Evolutionary conservation across 2,888 invertebrate species (phyloP).

Genomic region (Hartigia nigra): DNA sequence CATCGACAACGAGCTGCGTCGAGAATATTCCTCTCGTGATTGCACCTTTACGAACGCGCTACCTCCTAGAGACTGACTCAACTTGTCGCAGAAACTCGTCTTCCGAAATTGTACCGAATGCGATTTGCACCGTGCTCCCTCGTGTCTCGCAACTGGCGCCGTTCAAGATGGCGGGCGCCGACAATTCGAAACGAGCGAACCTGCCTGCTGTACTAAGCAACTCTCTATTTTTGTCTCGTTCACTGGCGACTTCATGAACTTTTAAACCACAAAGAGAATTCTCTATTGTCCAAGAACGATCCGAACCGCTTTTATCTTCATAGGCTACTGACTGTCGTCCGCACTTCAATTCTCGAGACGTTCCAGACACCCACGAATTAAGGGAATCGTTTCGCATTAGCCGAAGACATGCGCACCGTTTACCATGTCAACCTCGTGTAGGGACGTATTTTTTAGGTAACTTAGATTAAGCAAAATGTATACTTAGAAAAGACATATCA

Average conservation of each 20-base stretch:
- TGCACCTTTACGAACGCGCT: neutral
- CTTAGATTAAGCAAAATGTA: neutral
- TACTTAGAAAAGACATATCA: neutral
- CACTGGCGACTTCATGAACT: neutral
- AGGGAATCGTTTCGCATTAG: conserved; percentile 16
- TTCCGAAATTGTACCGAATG: neutral
- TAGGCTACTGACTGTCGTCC: neutral
- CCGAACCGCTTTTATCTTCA: neutral
- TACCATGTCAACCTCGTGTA: neutral
- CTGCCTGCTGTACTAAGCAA: neutral
- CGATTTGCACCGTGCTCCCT: conserved; percentile 18
- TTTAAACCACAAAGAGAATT: neutral
- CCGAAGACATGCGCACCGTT: conserved; percentile 17
- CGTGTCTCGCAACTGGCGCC: conserved; percentile 14
- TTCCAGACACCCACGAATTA: conserved; percentile 5
- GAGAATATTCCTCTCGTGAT: neutral
- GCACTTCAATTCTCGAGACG: neutral
- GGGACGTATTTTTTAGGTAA: neutral
- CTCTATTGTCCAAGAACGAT: neutral
- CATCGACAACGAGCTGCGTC: neutral
- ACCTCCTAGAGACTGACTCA: neutral
- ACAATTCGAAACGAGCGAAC: neutral
- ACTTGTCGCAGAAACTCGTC: neutral
- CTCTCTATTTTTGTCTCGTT: neutral
- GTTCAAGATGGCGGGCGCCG: neutral